Conservation (phyloP, 2,113 vertebrate species). For the Etheostoma cragini region DNA sequence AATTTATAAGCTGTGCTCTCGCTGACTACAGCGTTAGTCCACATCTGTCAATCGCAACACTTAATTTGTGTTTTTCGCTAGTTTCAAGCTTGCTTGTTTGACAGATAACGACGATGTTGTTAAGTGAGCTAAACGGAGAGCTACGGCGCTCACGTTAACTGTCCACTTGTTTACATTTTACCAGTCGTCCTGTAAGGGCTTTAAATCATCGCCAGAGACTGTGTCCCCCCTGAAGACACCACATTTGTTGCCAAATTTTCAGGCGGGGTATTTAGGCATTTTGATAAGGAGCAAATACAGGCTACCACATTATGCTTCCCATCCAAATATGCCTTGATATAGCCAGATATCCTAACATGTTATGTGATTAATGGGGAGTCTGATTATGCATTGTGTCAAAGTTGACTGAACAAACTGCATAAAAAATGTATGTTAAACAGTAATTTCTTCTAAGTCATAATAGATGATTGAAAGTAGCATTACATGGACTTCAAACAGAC, state of each 20-base stretch:
- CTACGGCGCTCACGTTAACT: background rate
- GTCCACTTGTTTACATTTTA: constrained; percentile 57
- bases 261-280: background rate
- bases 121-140: background rate
- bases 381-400: background rate
- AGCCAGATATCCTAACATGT: background rate
- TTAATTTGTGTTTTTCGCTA: background rate
- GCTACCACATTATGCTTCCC: background rate
- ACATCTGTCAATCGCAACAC: background rate
- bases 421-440: background rate
- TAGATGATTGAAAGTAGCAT: background rate
- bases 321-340: no score
- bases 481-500: background rate
- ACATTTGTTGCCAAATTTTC: background rate
- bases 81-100: background rate
- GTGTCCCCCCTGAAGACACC: background rate
- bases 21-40: background rate
- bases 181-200: background rate
- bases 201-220: background rate
- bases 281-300: background rate
- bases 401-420: background rate
- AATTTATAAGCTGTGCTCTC: constrained; percentile 18
- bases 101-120: background rate
- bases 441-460: background rate
- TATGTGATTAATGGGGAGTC: background rate